Base-by-base conservation (phyloP, 2,113 vertebrate species). In the Bos indicus region DNA sequence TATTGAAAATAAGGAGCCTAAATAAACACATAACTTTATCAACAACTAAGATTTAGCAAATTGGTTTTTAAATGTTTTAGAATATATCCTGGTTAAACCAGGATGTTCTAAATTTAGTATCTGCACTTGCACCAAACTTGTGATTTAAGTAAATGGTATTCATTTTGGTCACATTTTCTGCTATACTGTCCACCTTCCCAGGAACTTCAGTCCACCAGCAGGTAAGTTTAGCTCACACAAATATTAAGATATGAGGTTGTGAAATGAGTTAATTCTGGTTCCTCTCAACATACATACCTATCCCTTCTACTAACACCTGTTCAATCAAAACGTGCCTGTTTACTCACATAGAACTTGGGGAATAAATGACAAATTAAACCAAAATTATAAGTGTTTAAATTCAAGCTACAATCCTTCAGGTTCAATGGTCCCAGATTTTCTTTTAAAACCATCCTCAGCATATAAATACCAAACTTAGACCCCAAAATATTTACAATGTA, bases 41-140 rank as follows among this genome's bases (percentile, higher is more conserved):
- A 95, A 88, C 6, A 67, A 82, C 36, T 48, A 96, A 83, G 64
- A 94, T 62, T 95, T 17, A 88, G 86, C 17, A 93, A 93, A 48
- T 26, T 95, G n/a, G 59, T 40, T 51, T 93, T 62, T 59, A 96
- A 96, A 78, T 78, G 93, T 88, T 97, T 88, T 60, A n/a, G 95
- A 91, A 89, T 30, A 92, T 7, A 52, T 80, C 2, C 14, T 59
- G 86, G 28, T 11, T 80, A 46, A 93, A 88, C 2, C 62, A 88
- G 28, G 78, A 60, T 57, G n/a, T 60, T 60, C 56, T 84, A 6
- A 74, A 90, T 59, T 84, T 88, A 88, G 19, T 48, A 82, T 3
- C 11, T 89, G 46, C 93, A 87, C 36, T 91, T 62, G 0, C 33
- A 91, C n/a, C 62, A 96, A 89, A 97, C 82, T 86, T 12, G 23